Evolutionary conservation across 1,140 invertebrate genomes (phyloP).

Genomic region (Idris sp.): DNA sequence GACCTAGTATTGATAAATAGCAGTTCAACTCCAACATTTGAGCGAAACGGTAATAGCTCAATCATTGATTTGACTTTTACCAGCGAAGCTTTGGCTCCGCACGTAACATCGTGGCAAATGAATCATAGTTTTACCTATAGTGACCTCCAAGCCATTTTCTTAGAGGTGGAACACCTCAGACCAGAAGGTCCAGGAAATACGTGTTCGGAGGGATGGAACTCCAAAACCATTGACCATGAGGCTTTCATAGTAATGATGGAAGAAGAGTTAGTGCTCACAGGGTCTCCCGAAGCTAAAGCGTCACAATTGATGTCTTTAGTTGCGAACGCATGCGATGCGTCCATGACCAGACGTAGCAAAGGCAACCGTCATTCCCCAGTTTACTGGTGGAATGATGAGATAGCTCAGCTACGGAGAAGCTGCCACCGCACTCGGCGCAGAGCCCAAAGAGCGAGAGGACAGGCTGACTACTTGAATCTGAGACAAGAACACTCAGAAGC

Average conservation of each 20-base stretch:
- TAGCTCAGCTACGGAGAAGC: neutral
- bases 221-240: neutral
- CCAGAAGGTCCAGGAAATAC: neutral
- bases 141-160: neutral
- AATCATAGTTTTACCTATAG: neutral
- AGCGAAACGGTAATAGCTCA: too few relatives aligned
- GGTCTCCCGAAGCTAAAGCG: neutral
- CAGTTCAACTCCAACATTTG: neutral
- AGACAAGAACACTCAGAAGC: too few relatives aligned
- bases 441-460: too few relatives aligned
- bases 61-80: conserved; percentile 1
- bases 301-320: neutral
- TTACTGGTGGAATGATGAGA: conserved; percentile 1
- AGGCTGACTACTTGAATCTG: too few relatives aligned
- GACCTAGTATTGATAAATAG: too few relatives aligned
- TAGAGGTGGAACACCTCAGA: neutral
- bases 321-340: neutral
- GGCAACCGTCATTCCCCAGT: neutral
- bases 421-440: neutral
- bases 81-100: neutral
- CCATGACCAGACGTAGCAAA: conserved; percentile 1
- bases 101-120: neutral
- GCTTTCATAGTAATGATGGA: neutral
- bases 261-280: neutral
- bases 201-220: neutral